Evolutionary conservation across 2,888 invertebrate genomes (phyloP).

Genomic region (Melanostoma scalare): DNA sequence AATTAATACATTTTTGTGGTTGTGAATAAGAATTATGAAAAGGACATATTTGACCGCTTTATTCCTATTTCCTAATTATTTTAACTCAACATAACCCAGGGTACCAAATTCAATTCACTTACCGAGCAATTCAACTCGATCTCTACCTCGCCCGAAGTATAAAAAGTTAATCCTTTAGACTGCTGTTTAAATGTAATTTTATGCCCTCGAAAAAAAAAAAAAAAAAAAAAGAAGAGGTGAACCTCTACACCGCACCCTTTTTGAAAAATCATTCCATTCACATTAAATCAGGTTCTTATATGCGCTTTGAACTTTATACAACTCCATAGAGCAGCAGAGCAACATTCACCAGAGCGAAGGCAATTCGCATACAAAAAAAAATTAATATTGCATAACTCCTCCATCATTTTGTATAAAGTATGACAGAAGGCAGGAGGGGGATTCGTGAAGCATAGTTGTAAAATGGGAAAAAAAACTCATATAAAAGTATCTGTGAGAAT

Average conservation of each 20-base stretch:
- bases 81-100: conserved; percentile 8
- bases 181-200: conserved; percentile 46
- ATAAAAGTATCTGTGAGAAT: conserved; percentile 53
- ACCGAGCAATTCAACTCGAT: conserved; percentile 42
- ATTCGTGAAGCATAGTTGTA: conserved; percentile 51
- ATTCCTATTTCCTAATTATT: no score
- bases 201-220: conserved; percentile 22
- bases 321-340: conserved; percentile 24
- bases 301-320: conserved; percentile 63
- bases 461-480: conserved; percentile 42
- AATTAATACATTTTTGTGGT: no score
- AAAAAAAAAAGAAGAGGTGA: conserved; percentile 23
- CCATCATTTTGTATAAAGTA: conserved; percentile 21
- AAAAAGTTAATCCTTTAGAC: conserved; percentile 39
- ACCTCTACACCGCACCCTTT: conserved; percentile 39
- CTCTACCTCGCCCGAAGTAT: conserved; percentile 8
- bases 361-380: conserved; percentile 30
- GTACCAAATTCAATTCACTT: conserved; percentile 49
- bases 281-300: conserved; percentile 57
- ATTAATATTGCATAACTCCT: conserved; percentile 63
- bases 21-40: no score
- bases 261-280: conserved; percentile 53
- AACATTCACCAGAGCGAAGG: conserved; percentile 57
- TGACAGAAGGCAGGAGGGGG: conserved; percentile 5
- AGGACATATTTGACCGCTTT: no score